These are phyloP conservation scores for Ceyx margarethae DNA, from an alignment of 2,113 vertebrate species.

Conservation along the genomic window DNA sequence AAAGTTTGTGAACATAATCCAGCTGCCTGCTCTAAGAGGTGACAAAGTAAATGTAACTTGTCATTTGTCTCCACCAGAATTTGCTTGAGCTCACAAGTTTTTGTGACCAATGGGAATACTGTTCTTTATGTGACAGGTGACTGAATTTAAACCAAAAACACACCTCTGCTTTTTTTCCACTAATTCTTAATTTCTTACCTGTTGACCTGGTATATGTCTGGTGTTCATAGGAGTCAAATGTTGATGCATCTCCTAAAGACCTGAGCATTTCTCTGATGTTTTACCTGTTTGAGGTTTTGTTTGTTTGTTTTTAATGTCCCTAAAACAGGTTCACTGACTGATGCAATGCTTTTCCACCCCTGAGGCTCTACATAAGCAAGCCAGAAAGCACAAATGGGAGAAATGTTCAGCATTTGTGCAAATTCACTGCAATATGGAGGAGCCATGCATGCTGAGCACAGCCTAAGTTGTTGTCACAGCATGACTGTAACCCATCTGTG, in stretches of 20 bases:
- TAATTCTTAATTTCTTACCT: neutral
- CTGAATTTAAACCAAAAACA: neutral
- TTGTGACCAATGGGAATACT: neutral
- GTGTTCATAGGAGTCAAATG: neutral
- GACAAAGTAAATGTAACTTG: neutral
- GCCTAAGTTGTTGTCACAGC: neutral
- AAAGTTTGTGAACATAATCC: neutral
- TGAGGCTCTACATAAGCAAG: neutral
- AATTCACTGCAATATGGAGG: neutral
- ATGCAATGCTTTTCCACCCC: neutral
- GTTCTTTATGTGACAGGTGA: fast-evolving
- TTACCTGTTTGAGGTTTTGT: neutral
- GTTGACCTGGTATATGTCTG: neutral
- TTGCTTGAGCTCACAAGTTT: neutral
- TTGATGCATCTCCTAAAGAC: neutral
- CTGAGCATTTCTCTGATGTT: neutral
- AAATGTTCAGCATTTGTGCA: neutral
- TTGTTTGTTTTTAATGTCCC: neutral
- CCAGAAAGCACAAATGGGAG: neutral
- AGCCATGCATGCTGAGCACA: neutral
- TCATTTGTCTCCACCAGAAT: neutral
- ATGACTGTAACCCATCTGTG: neutral
- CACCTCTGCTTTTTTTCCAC: neutral
- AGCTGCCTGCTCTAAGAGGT: neutral
- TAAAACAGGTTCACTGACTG: neutral